Percentiles rank a stretch among this genome's conserved stretches.
phyloP scores from a whole-genome alignment of 53 echinoderm and acorn worm genomes.

The Patiria pectinifera region DNA sequence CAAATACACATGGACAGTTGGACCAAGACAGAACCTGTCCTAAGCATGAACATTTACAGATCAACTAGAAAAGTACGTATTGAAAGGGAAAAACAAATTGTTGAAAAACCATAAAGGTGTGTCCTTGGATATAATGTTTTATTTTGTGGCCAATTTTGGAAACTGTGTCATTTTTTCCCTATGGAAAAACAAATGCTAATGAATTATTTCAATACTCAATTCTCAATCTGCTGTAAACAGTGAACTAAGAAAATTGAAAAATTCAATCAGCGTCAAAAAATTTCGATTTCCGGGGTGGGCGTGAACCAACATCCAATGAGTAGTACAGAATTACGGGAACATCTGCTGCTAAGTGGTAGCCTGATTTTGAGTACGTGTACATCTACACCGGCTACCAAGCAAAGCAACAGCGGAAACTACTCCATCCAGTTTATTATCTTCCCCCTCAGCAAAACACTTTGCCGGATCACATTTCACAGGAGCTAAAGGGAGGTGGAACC shows the following conservation, averaged over 20 bases:
- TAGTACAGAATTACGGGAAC: conserved; percentile 5
- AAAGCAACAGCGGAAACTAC: conserved; percentile 26
- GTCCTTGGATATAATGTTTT: too few species aligned
- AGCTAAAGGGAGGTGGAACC: conserved; percentile 28
- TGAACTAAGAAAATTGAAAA: too few species aligned
- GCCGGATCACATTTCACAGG: conserved; percentile 34
- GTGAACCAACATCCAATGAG: background rate
- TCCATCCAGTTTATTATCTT: conserved; percentile 10
- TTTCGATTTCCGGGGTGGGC: background rate
- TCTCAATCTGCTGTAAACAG: too few species aligned
- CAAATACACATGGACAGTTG: too few species aligned
- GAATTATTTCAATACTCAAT: background rate
- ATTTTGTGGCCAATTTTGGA: too few species aligned
- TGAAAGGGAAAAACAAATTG: too few species aligned
- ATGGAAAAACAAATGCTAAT: background rate
- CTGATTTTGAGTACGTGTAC: conserved; percentile 24
- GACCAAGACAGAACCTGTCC: too few species aligned
- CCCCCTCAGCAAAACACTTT: conserved; percentile 51
- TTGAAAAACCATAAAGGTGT: too few species aligned
- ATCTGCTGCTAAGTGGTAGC: background rate
- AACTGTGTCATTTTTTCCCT: background rate
- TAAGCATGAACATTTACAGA: too few species aligned
- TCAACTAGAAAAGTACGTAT: too few species aligned
- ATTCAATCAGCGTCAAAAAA: too few species aligned
- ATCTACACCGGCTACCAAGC: background rate